Conservation (phyloP, 2,888 invertebrate genomes). For the Oxytorus armatus region DNA sequence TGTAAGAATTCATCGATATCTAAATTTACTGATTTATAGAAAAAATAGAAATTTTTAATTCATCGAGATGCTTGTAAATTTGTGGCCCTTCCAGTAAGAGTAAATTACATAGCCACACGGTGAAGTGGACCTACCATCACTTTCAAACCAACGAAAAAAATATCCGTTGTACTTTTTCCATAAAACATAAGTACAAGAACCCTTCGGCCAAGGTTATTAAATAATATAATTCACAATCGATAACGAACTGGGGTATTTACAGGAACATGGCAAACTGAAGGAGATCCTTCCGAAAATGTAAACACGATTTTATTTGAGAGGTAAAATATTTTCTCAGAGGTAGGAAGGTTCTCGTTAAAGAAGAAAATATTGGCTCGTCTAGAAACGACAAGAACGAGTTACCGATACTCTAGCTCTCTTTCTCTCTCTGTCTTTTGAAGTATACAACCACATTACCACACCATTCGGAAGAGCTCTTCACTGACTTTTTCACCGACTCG, state of each 20-base stretch:
- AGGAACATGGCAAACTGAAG: neutral
- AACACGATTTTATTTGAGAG: slow-evolving; percentile 36
- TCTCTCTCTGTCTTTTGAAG: slow-evolving; percentile 7
- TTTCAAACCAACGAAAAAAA: too few relatives aligned
- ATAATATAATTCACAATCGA: neutral
- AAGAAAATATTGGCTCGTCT: slow-evolving; percentile 55
- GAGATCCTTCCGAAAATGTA: neutral
- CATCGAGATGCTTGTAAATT: too few relatives aligned
- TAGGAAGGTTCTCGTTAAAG: slow-evolving; percentile 40
- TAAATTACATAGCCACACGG: too few relatives aligned
- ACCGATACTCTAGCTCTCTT: slow-evolving; percentile 21
- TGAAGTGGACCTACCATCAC: too few relatives aligned
- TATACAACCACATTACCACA: slow-evolving; percentile 20
- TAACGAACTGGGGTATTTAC: slow-evolving; percentile 15
- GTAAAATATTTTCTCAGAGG: slow-evolving; percentile 46
- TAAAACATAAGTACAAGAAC: neutral
- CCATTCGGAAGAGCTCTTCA: slow-evolving; percentile 23
- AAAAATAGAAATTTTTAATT: too few relatives aligned
- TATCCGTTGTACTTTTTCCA: neutral
- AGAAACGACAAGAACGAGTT: slow-evolving; percentile 18
- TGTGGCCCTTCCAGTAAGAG: too few relatives aligned
- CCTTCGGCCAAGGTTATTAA: neutral
- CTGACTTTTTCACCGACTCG: slow-evolving; percentile 40
- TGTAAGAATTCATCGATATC: too few relatives aligned
- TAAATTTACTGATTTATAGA: too few relatives aligned